These are phyloP conservation scores for Prochilodus magdalenae DNA, from an alignment of 2,113 vertebrate genomes.

Conservation along the genomic window DNA sequence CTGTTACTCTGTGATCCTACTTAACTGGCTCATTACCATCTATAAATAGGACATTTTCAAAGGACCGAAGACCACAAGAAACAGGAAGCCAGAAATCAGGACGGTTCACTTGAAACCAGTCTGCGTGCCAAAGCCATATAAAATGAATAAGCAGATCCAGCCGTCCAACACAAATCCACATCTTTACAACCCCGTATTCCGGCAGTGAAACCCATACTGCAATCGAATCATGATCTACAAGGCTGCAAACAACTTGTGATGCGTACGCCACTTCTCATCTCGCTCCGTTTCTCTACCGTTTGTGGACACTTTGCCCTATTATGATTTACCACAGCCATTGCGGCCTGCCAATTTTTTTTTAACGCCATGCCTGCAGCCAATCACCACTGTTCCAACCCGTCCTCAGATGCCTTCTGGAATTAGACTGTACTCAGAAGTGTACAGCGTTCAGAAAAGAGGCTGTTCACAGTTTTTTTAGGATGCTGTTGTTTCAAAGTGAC, in stretches of 20 bases:
- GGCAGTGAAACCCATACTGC: neutral
- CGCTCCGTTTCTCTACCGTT: neutral
- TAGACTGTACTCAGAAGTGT: constrained; percentile 2
- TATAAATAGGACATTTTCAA: constrained; percentile 30
- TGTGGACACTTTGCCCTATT: constrained; percentile 6
- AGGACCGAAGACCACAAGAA: constrained; percentile 22
- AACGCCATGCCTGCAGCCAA: neutral
- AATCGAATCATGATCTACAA: constrained; percentile 15
- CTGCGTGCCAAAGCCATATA: constrained; percentile 31
- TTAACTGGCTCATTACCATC: constrained; percentile 20
- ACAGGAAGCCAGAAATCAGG: constrained; percentile 34
- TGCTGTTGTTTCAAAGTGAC: neutral
- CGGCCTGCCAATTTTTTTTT: neutral
- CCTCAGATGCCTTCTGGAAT: constrained; percentile 1
- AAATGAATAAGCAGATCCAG: constrained; percentile 18
- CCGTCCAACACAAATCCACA: neutral
- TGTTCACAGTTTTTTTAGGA: neutral
- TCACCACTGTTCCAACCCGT: constrained; percentile 2
- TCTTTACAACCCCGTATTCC: neutral
- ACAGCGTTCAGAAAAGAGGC: neutral
- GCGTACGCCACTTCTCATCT: neutral
- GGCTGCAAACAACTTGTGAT: neutral
- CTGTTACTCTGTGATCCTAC: neutral
- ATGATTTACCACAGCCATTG: neutral
- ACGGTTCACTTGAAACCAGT: constrained; percentile 23